Conservation (phyloP, 2,888 invertebrate species). For the Trichopoda pennipes region DNA sequence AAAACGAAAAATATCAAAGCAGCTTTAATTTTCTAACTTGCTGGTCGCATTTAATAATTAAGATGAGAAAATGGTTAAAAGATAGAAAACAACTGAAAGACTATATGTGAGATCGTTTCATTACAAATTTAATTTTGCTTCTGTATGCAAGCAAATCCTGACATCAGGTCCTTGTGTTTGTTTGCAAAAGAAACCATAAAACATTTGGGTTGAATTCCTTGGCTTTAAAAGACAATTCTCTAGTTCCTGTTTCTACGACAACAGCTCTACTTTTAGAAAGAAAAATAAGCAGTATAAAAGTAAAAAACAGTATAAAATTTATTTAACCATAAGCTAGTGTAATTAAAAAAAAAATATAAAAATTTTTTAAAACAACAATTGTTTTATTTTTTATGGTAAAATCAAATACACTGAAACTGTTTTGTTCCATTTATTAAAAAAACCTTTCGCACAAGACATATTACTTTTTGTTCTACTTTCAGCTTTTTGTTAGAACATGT, state of each 20-base stretch:
- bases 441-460: not conserved
- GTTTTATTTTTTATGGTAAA: not conserved
- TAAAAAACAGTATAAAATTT: not conserved
- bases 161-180: not conserved
- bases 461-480: too few relatives aligned
- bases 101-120: slow-evolving; percentile 34
- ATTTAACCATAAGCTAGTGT: slow-evolving; percentile 24
- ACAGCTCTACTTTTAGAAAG: not conserved
- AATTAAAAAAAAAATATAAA: not conserved
- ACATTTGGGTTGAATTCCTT: slow-evolving; percentile 1
- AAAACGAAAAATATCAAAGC: not conserved
- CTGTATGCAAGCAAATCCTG: not conserved
- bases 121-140: slow-evolving; percentile 41
- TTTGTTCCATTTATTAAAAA: not conserved
- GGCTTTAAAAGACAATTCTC: slow-evolving; percentile 1
- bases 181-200: slow-evolving; percentile 3
- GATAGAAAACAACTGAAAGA: not conserved
- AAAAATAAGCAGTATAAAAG: too few relatives aligned
- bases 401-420: not conserved
- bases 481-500: too few relatives aligned
- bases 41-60: slow-evolving; percentile 63
- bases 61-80: slow-evolving; percentile 3
- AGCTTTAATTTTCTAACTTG: slow-evolving; percentile 16
- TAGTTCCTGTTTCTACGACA: slow-evolving; percentile 27
- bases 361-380: too few relatives aligned